These are phyloP conservation scores for Petaurus breviceps DNA, from an alignment of 2,113 vertebrate genomes.

Conservation along the genomic window DNA sequence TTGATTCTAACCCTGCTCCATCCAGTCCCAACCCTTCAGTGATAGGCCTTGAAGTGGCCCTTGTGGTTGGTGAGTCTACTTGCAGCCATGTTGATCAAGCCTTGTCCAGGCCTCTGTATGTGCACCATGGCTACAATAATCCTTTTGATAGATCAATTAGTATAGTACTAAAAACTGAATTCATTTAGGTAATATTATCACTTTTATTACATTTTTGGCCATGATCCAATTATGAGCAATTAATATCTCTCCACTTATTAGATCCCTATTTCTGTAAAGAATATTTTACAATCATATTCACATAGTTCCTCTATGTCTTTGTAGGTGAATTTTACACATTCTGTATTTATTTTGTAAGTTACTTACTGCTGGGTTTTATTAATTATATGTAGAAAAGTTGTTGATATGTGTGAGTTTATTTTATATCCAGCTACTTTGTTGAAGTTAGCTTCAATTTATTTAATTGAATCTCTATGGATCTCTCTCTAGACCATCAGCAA, in stretches of 20 bases:
- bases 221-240: not conserved
- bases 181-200: not conserved
- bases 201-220: not conserved
- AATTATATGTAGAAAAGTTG: not conserved
- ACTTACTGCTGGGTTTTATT: too few relatives aligned
- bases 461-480: too few relatives aligned
- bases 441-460: not conserved
- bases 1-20: too few relatives aligned
- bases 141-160: not conserved
- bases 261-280: not conserved
- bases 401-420: not conserved
- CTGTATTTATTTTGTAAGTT: not conserved
- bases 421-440: not conserved
- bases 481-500: not conserved
- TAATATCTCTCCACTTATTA: not conserved
- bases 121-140: too few relatives aligned
- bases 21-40: too few relatives aligned
- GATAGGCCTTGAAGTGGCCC: too few relatives aligned
- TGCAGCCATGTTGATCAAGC: too few relatives aligned
- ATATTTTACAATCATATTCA: not conserved
- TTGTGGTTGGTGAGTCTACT: too few relatives aligned
- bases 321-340: not conserved
- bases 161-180: not conserved
- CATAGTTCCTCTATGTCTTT: not conserved
- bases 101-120: too few relatives aligned